Evolutionary conservation across 2,888 invertebrate genomes (phyloP).

Genomic region (Heterodera filipjevi): DNA sequence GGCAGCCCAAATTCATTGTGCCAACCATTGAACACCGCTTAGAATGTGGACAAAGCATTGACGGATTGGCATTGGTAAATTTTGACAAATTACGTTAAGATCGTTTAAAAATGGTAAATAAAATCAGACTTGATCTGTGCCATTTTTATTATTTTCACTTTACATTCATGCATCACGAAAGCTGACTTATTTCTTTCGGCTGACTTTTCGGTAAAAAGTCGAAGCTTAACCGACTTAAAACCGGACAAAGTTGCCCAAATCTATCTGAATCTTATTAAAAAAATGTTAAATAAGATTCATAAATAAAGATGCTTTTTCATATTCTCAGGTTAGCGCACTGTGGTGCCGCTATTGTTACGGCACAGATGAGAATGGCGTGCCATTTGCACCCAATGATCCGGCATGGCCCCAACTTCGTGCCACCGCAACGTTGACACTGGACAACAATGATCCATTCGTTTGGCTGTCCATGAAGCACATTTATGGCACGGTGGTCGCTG

Average conservation of each 20-base stretch:
- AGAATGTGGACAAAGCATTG: neutral
- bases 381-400: neutral
- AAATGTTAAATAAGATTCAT: too few species aligned
- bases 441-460: neutral
- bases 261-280: too few species aligned
- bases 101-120: neutral
- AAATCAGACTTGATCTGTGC: too few species aligned
- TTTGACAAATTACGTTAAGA: neutral
- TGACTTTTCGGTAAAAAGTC: too few species aligned
- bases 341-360: constrained; percentile 14
- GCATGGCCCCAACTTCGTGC: neutral
- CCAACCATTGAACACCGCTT: neutral
- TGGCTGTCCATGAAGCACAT: constrained; percentile 6
- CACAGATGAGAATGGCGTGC: neutral
- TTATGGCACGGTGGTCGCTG: neutral
- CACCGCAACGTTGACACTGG: neutral
- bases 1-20: constrained; percentile 6
- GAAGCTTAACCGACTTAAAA: too few species aligned
- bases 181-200: too few species aligned
- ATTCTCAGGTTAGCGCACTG: neutral
- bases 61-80: constrained; percentile 3
- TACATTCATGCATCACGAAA: too few species aligned
- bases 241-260: too few species aligned
- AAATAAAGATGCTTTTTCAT: neutral
- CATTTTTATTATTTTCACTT: too few species aligned